Base-by-base conservation (phyloP, 37 sponge, comb jelly and placozoan species). In the Beroe forskalii region DNA sequence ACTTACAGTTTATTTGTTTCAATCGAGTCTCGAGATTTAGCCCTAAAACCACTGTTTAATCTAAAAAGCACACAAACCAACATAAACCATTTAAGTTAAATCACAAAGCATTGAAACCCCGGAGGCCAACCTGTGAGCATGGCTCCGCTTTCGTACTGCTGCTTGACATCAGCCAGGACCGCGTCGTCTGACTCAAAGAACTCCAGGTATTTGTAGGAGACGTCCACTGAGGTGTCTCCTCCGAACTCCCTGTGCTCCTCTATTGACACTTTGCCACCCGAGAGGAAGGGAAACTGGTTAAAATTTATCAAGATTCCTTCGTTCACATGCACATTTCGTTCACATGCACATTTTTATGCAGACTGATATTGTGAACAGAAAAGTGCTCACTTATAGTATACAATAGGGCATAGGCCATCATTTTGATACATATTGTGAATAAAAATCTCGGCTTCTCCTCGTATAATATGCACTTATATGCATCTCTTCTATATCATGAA, bases 131-230 rank as follows among this genome's bases (percentile, higher is more conserved):
- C 86, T 61, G 98, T 94, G 89, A 97, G 90, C 91, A 97, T 91
- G 0, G 76, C 63, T 0, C 98, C 98, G 91, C 93, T 92, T 89
- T 95, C 95, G 61, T 97, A 97, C 36, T 92, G 94, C 90, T 94
- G 61, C 80, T 96, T 95, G 23, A 99, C 93, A 40, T 94, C 67
- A 31, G 92, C 93, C 33, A 99, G 83, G 25, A 66, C 76, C 19
- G 92, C 94, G 48, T 96, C 99, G 89, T 99, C 97, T 0, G 95
- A 94, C 35, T 96, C 67, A 93, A 99, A 96, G 92, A 99, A 99
- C 4, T 93, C 92, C 62, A 99, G 93, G 67, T 96, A 99, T 44
- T 99, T 95, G 76, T 96, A 99, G 31, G 99, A 94, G 40, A 99
- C 96, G 76, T 99, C 99, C 1, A 99, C 94, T 2, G 92, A 89